Percentiles rank a stretch among this genome's conserved stretches.
phyloP scores from a whole-genome alignment of 1,140 invertebrate genomes.

The Macrosteles quadrilineatus region DNA sequence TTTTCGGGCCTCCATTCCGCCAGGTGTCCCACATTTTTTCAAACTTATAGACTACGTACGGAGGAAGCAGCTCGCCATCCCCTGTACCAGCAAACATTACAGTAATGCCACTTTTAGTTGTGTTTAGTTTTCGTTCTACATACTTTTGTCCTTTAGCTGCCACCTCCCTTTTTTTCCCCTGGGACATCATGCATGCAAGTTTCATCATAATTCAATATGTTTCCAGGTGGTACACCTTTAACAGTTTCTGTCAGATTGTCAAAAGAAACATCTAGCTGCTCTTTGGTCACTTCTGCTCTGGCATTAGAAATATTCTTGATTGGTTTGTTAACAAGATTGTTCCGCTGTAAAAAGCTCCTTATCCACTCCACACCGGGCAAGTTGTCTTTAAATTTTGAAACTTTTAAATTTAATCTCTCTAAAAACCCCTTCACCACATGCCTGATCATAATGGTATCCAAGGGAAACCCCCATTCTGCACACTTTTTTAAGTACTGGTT shows the following conservation, averaged over 20 bases:
- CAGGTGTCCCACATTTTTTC: conserved; percentile 46
- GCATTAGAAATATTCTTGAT: too few relatives aligned
- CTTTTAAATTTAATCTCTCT: too few relatives aligned
- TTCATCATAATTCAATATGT: conserved; percentile 51
- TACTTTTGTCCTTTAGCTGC: conserved; percentile 24
- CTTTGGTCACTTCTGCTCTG: neutral
- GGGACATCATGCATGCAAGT: conserved; percentile 49
- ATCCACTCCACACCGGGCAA: neutral
- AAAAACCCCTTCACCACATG: too few relatives aligned
- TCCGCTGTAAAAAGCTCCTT: neutral
- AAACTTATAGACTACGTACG: conserved; percentile 48
- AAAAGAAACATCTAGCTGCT: conserved; percentile 39
- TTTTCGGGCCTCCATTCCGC: conserved; percentile 43
- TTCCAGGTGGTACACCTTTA: conserved; percentile 42
- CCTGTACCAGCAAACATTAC: conserved; percentile 31
- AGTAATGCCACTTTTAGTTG: conserved; percentile 25
- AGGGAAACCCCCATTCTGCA: too few relatives aligned
- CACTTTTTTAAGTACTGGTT: too few relatives aligned
- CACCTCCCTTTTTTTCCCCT: conserved; percentile 39
- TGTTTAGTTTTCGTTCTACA: conserved; percentile 4
- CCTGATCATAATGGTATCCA: too few relatives aligned
- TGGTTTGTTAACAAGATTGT: neutral
- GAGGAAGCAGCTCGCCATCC: conserved; percentile 38
- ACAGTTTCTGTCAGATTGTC: conserved; percentile 42
- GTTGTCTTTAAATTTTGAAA: conserved; percentile 3